phyloP scores from a whole-genome alignment of 1,140 invertebrate genomes.

The Scaptomyza hsui region DNA sequence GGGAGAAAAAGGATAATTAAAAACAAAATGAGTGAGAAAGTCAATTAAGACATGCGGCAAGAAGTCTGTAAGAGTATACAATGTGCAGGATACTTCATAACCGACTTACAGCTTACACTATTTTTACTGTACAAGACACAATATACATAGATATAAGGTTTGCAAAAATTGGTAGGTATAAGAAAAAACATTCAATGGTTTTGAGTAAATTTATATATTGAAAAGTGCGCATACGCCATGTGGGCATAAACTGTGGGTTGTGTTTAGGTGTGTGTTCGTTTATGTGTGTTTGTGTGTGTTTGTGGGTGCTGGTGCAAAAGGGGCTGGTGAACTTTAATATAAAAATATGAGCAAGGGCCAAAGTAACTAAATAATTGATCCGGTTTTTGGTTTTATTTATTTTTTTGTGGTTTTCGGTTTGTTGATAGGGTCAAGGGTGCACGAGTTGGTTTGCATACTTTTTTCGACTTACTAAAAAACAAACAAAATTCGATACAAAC shows the following conservation, averaged over 20 bases:
- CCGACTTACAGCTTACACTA: conserved; percentile 24
- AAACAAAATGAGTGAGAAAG: conserved; percentile 17
- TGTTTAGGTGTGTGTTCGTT: conserved; percentile 11
- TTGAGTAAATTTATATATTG: conserved; percentile 6
- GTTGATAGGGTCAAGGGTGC: conserved; percentile 47
- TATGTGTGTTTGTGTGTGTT: conserved; percentile 8
- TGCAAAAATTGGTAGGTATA: conserved; percentile 22
- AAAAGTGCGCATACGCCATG: conserved; percentile 39
- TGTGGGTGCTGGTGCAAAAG: conserved; percentile 46
- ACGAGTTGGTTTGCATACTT: conserved; percentile 82
- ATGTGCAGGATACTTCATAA: conserved; percentile 25
- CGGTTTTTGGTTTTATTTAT: conserved; percentile 24
- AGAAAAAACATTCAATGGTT: conserved; percentile 41
- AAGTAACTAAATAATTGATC: conserved; percentile 49
- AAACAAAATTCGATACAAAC: conserved; percentile 83
- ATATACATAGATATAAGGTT: conserved; percentile 7
- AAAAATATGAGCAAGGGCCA: conserved; percentile 41
- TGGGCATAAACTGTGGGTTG: conserved; percentile 28
- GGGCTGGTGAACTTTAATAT: conserved; percentile 31
- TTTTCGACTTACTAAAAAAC: conserved; percentile 83
- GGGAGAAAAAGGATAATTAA: neutral
- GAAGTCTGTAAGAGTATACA: conserved; percentile 16
- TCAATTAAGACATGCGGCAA: conserved; percentile 38
- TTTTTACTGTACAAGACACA: conserved; percentile 36
- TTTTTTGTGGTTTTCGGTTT: conserved; percentile 28